phyloP scores from a whole-genome alignment of 2,797 vertebrate species.

The Coluber constrictor region DNA sequence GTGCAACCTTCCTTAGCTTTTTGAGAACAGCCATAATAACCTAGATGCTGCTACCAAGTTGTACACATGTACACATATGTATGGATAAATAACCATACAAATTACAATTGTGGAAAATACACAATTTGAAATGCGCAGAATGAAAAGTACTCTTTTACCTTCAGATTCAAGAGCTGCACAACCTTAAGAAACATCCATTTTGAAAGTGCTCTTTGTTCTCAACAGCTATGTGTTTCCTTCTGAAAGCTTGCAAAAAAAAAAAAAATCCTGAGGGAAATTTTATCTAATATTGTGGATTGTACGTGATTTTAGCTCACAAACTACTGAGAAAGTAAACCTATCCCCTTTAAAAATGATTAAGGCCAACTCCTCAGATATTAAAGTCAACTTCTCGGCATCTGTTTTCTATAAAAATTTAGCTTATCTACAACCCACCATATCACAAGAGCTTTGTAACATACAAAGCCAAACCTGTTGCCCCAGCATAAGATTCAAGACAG shows the following conservation, averaged over 20 bases:
- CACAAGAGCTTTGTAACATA: not conserved
- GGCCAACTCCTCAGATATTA: not conserved
- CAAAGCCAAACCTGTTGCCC: not conserved
- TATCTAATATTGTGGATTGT: not conserved
- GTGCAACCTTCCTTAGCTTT: not conserved
- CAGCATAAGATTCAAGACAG: not conserved
- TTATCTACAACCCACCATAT: not conserved
- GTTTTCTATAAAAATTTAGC: not conserved
- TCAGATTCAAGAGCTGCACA: not conserved
- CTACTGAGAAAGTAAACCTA: not conserved
- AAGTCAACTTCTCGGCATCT: not conserved
- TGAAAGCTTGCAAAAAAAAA: not conserved
- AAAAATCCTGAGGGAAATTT: not conserved
- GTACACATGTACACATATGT: not conserved
- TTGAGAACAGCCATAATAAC: not conserved
- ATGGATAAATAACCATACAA: not conserved
- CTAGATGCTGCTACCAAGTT: not conserved
- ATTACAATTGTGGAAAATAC: not conserved
- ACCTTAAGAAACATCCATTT: not conserved
- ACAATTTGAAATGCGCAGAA: not conserved
- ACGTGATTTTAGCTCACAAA: not conserved
- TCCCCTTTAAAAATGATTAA: not conserved
- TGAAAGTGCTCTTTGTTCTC: not conserved
- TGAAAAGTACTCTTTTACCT: not conserved
- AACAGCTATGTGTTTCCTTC: not conserved